Evolutionary conservation across 2,797 vertebrate genomes (phyloP).

Genomic region (Apogon hyalosoma): DNA sequence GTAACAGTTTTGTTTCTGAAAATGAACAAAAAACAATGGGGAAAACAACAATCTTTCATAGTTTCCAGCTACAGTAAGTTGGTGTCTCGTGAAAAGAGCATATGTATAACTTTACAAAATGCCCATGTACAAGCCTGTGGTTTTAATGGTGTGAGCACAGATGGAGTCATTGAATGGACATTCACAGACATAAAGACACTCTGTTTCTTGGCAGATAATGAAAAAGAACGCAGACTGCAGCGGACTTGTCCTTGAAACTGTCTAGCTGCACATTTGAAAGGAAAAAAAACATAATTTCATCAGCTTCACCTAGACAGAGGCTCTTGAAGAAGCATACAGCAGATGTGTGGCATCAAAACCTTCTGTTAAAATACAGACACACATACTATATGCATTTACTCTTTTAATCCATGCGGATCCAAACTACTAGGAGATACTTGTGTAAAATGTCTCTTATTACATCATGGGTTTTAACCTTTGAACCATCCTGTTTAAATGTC

Average conservation of each 20-base stretch:
- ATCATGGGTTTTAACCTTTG: no score
- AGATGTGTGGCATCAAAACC: conserved; percentile 23
- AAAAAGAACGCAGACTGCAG: conserved; percentile 40
- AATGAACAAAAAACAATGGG: conserved; percentile 53
- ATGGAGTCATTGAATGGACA: conserved; percentile 51
- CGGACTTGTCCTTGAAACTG: conserved; percentile 52
- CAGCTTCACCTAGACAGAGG: conserved; percentile 8
- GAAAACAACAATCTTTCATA: conserved; percentile 75
- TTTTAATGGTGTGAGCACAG: conserved; percentile 46
- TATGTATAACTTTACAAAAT: conserved; percentile 74
- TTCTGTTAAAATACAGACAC: conserved; percentile 24
- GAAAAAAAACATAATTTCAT: conserved; percentile 36
- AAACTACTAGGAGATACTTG: neutral
- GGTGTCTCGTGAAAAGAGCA: conserved; percentile 81
- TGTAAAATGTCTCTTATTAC: no score
- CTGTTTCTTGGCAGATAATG: conserved; percentile 52
- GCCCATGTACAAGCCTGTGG: conserved; percentile 72
- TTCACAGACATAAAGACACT: conserved; percentile 61
- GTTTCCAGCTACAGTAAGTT: conserved; percentile 85
- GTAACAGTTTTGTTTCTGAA: conserved; percentile 85
- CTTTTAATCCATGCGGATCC: conserved; percentile 20
- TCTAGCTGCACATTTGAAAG: conserved; percentile 39
- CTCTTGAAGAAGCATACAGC: conserved; percentile 8
- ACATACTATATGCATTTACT: neutral
- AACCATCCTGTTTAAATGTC: conserved; percentile 13